phyloP scores from a whole-genome alignment of 2,888 invertebrate species.

The Troilus luridus region DNA sequence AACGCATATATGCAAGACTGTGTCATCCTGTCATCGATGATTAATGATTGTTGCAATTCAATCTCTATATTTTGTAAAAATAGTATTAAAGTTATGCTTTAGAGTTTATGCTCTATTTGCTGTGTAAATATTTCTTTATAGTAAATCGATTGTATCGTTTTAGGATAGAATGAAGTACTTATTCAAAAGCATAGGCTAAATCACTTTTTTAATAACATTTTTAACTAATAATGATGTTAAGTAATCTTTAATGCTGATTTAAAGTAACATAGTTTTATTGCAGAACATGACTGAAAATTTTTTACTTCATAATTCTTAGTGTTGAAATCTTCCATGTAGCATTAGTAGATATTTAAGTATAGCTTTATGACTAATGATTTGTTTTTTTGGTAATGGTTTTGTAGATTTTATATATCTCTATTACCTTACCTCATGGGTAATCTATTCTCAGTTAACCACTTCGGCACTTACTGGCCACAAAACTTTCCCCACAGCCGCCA shows the following conservation, averaged over 20 bases:
- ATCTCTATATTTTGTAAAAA: neutral
- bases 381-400: neutral
- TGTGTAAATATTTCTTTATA: neutral
- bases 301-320: neutral
- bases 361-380: neutral
- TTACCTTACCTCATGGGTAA: neutral
- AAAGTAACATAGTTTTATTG: neutral
- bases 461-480: too few relatives aligned
- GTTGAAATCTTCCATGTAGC: neutral
- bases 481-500: too few relatives aligned
- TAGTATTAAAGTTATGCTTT: neutral
- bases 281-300: neutral
- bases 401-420: neutral
- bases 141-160: neutral
- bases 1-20: conserved; percentile 61
- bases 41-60: neutral
- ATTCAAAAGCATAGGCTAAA: neutral
- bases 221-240: neutral
- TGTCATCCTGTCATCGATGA: conserved; percentile 59
- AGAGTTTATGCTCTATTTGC: neutral
- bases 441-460: neutral
- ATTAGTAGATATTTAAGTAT: neutral
- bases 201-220: neutral
- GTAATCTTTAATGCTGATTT: neutral
- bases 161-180: conserved; percentile 9